Base-by-base conservation (phyloP, 2,797 vertebrate genomes). In the Bovichtus variegatus region DNA sequence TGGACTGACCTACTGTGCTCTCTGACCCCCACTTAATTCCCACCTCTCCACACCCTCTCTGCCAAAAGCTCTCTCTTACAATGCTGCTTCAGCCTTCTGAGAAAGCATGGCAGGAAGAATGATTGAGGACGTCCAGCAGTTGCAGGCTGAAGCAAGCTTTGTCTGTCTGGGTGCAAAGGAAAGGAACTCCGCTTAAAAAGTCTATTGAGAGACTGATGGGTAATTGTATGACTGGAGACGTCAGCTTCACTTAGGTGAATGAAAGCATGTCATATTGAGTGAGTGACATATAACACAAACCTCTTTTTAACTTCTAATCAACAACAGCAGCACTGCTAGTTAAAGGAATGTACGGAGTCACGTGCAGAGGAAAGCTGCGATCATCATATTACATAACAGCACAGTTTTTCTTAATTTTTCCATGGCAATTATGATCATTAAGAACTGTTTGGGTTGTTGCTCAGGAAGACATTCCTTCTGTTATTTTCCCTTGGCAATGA, bases 11-110 rank as follows among this genome's bases (percentile, higher is more conserved):
- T 58, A 63, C 85, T 80, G 82, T 83, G 87, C 83, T 85, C 88
- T 82, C 86, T 92, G 87, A 92, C 91, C 90, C 87, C 85, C 63
- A 50, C 76, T 81, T 87, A 87, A 92, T 86, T 88, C 86, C 88
- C 76, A 87, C 82, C 90, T 88, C 88, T 91, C 85, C 78, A 72
- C 90, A 90, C 88, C 84, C 89, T 81, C 47, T 55, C 73, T 63
- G 65, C 77, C 76, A 76, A 77, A 76, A 82, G 71, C 62, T 44
- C 73, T 50, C 61, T 55, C 80, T 89, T 29, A 87, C 83, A 87
- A 85, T 4, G 54, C 83, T 23, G 76, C 87, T 53, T 43, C 40
- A 53, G 74, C 71, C 80, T 57, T 77, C 87, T 68, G 86, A 86
- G 86, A 85, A 78, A 76, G 71, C 74, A 23, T 6, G 40, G 69